phyloP scores from a whole-genome alignment of 2,888 invertebrate genomes.

The Catonia carolina region DNA sequence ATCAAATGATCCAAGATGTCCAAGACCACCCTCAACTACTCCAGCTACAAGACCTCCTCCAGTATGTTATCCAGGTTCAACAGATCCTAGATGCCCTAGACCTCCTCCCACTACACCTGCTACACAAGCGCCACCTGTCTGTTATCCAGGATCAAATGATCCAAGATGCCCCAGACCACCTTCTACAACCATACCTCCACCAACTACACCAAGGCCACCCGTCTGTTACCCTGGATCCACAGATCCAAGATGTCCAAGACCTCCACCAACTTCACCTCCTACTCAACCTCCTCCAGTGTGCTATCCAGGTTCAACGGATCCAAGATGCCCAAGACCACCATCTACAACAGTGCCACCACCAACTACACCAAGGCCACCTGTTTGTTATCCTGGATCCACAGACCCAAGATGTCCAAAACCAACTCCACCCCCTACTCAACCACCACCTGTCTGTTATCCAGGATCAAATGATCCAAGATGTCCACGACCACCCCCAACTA shows the following conservation, averaged over 20 bases:
- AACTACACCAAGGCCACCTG: slow-evolving; percentile 30
- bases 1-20: slow-evolving; percentile 40
- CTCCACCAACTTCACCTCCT: slow-evolving; percentile 25
- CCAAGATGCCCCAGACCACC: slow-evolving; percentile 36
- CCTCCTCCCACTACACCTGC: slow-evolving; percentile 39
- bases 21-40: slow-evolving; percentile 26
- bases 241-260: slow-evolving; percentile 42
- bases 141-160: slow-evolving; percentile 37
- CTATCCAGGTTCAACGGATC: slow-evolving; percentile 37
- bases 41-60: slow-evolving; percentile 33
- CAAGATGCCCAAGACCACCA: slow-evolving; percentile 38
- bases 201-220: slow-evolving; percentile 24
- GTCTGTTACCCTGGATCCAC: slow-evolving; percentile 40
- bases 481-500: slow-evolving; percentile 33
- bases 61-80: slow-evolving; percentile 30
- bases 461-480: slow-evolving; percentile 37
- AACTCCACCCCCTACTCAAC: slow-evolving; percentile 32
- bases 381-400: slow-evolving; percentile 31
- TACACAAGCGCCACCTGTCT: slow-evolving; percentile 27
- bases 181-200: slow-evolving; percentile 33
- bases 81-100: slow-evolving; percentile 28
- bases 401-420: slow-evolving; percentile 27
- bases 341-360: slow-evolving; percentile 32
- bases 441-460: slow-evolving; percentile 34
- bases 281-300: slow-evolving; percentile 32